A percentile compares a stretch with the other conserved stretches of the same genome.
Conservation (phyloP, 1,140 invertebrate species). For the Rhyacophila brunnea region DNA sequence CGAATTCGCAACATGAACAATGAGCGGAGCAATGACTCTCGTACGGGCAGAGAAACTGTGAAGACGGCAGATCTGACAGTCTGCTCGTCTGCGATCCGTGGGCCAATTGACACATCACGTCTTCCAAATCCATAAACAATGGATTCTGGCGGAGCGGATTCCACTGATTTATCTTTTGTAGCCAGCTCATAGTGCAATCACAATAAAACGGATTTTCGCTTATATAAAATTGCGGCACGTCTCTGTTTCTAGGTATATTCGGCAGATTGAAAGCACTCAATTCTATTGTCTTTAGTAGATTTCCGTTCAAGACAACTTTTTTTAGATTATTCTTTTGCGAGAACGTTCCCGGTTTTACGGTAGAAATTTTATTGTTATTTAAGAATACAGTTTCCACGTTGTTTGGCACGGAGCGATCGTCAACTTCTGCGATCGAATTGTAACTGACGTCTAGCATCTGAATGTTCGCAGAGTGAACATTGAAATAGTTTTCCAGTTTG, state of each 20-base stretch:
- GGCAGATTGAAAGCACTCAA: constrained; percentile 68
- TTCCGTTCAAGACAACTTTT: constrained; percentile 74
- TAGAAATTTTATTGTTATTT: constrained; percentile 74
- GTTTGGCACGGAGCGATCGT: constrained; percentile 69
- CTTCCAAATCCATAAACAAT: constrained; percentile 77
- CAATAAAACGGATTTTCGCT: constrained; percentile 81
- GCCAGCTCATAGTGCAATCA: constrained; percentile 84
- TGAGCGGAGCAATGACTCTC: constrained; percentile 83
- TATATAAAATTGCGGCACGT: constrained; percentile 74
- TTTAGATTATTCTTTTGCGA: constrained; percentile 67
- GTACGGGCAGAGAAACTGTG: constrained; percentile 84
- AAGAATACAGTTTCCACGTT: constrained; percentile 73
- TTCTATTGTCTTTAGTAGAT: constrained; percentile 72
- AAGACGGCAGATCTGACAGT: constrained; percentile 73
- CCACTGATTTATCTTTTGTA: constrained; percentile 73
- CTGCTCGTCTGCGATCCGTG: constrained; percentile 77
- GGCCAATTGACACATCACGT: constrained; percentile 76
- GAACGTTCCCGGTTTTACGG: constrained; percentile 74
- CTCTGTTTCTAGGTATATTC: constrained; percentile 61
- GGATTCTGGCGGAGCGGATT: constrained; percentile 73
- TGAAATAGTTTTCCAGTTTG: constrained; percentile 72
- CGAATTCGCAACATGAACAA: constrained; percentile 87
- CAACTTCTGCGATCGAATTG: constrained; percentile 69
- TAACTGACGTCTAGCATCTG: constrained; percentile 76
- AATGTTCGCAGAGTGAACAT: constrained; percentile 72